Base-by-base conservation (phyloP, 2,113 vertebrate species). In the Puffinus mauretanicus region DNA sequence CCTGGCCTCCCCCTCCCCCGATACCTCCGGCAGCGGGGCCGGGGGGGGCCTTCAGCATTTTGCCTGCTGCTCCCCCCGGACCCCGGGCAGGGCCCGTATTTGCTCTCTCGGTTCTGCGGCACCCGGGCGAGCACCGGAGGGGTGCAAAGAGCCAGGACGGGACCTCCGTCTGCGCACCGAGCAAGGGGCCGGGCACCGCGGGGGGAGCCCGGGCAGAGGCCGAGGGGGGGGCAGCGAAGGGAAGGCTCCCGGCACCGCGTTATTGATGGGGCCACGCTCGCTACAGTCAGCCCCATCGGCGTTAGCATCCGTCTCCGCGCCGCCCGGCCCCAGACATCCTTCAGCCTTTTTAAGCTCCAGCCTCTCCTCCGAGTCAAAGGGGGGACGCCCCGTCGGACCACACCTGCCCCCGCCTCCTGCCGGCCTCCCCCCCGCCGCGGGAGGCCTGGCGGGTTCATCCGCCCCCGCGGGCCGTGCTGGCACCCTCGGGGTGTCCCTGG, bases 101-200 rank as follows among this genome's bases (percentile, higher is more conserved):
- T 36, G 18, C 16, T 32, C 21, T 69, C 55, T 25, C 36, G 19
- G 29, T 25, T 46, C 70, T 42, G 51, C 10, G 5, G 52, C 47
- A 15, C 38, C 76, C 16, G 7, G 42, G 13, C 6, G 30, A 36
- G 10, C 25, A 13, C 26, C 18, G 67, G 5, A 10, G 34, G 60
- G 2, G 22, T 32, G 75, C 60, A 52, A 26, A 79, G 32, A 5
- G 19, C 10, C 25, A 32, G 51, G 42, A 61, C 13, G 4, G 17
- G 13, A 6, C 1, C 4, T 15, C 2, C 1, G 20, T 7, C 42
- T 40, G 25, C 15, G 47, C 47, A 20, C 64, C 6, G 2, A 47
- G 22, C 0, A 20, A 85, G 51, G 30, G 24, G 27, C n/a, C 2
- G 6, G 40, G 42, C 13, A 7, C 2, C 10, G 16, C 7, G n/a